Percentiles rank a stretch among this genome's conserved stretches.
phyloP scores from a whole-genome alignment of 2,888 invertebrate species.

The Hirtodrosophila alboralis region DNA sequence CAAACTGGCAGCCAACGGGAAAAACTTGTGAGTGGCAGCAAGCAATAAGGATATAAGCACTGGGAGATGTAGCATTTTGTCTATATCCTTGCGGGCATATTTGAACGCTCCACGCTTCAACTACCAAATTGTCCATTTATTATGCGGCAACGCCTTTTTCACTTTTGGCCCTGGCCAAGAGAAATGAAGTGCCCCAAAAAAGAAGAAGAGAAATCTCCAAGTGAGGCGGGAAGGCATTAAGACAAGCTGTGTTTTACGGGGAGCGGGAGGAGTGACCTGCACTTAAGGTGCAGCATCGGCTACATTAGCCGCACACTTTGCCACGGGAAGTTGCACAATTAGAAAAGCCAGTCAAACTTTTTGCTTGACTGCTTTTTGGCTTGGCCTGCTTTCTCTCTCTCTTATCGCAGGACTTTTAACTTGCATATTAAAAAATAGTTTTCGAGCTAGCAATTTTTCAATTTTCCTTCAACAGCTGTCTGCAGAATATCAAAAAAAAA shows the following conservation, averaged over 20 bases:
- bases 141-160: conserved; percentile 82
- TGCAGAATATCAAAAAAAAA: conserved; percentile 67
- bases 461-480: conserved; percentile 56
- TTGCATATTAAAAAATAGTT: conserved; percentile 74
- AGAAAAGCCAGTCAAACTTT: conserved; percentile 75
- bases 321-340: conserved; percentile 78
- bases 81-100: conserved; percentile 73
- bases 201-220: conserved; percentile 32
- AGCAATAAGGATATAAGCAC: conserved; percentile 37
- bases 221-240: conserved; percentile 70
- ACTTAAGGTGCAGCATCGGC: conserved; percentile 73
- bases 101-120: conserved; percentile 71
- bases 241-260: conserved; percentile 61
- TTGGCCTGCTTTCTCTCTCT: conserved; percentile 19
- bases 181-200: conserved; percentile 76
- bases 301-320: conserved; percentile 75
- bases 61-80: conserved; percentile 43
- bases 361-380: conserved; percentile 30
- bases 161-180: conserved; percentile 66
- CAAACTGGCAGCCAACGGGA: conserved; percentile 43
- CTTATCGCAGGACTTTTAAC: conserved; percentile 21
- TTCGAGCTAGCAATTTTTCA: conserved; percentile 46
- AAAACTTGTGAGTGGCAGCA: conserved; percentile 18
- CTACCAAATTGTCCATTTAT: conserved; percentile 81
- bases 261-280: conserved; percentile 45